phyloP scores from a whole-genome alignment of 2,113 vertebrate species.

The Rostratula benghalensis region DNA sequence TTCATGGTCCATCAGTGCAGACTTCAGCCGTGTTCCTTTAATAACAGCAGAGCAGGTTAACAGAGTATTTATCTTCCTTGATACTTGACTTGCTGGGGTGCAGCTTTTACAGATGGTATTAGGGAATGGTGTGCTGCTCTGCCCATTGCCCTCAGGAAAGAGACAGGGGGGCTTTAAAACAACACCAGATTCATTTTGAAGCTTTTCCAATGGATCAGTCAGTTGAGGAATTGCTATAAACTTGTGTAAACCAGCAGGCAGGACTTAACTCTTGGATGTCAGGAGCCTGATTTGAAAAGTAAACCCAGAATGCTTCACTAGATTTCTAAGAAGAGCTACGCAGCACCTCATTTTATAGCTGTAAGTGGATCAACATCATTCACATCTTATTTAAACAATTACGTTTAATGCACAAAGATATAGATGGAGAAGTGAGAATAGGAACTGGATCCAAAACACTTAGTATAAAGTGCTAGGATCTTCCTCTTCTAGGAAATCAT shows the following conservation, averaged over 20 bases:
- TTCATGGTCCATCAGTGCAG: conserved; percentile 48
- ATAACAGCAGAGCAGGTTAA: conserved; percentile 9
- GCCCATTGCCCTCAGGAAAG: conserved; percentile 10
- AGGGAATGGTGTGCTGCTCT: background rate
- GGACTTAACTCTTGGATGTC: conserved; percentile 1
- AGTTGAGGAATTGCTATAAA: background rate
- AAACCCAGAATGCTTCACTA: background rate
- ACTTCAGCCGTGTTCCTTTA: conserved; percentile 18
- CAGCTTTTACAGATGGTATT: background rate
- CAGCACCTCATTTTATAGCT: background rate
- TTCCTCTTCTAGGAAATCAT: background rate
- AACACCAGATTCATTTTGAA: background rate
- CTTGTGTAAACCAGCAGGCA: background rate
- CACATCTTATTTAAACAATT: background rate
- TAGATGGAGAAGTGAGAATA: background rate
- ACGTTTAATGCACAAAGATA: background rate
- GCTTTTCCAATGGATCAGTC: conserved; percentile 12
- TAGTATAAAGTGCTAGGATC: background rate
- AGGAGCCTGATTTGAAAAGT: background rate
- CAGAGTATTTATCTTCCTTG: conserved; percentile 36
- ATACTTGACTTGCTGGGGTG: background rate
- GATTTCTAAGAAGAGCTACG: background rate
- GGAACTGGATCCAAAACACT: background rate
- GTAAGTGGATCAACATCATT: background rate
- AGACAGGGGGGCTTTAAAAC: background rate